phyloP scores from a whole-genome alignment of 2,888 invertebrate species.

The Galerucella nymphaeae region DNA sequence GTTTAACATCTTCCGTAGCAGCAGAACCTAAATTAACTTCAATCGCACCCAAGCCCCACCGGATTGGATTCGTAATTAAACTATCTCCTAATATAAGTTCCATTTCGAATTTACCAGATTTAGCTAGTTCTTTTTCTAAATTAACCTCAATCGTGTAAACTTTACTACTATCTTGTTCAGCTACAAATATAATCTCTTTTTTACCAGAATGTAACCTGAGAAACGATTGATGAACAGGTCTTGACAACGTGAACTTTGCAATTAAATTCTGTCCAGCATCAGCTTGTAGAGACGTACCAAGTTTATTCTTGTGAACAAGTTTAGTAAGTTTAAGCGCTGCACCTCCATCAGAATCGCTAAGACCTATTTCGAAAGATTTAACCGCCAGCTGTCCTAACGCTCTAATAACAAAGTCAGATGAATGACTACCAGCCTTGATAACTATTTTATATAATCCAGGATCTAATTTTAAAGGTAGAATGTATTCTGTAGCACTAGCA shows the following conservation, averaged over 20 bases:
- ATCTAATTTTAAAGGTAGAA: constrained; percentile 81
- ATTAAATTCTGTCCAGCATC: constrained; percentile 89
- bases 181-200: constrained; percentile 92
- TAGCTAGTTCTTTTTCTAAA: constrained; percentile 81
- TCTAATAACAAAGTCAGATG: constrained; percentile 68
- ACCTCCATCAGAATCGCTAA: constrained; percentile 91
- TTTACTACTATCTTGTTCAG: constrained; percentile 83
- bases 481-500: constrained; percentile 75
- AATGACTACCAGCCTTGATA: constrained; percentile 76
- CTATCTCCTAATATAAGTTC: constrained; percentile 92
- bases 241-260: constrained; percentile 81
- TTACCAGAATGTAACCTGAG: constrained; percentile 77
- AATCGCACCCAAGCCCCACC: constrained; percentile 86
- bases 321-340: constrained; percentile 82
- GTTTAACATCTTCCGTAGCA: constrained; percentile 47
- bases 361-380: constrained; percentile 84
- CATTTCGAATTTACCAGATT: constrained; percentile 83
- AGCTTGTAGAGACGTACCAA: constrained; percentile 78
- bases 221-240: constrained; percentile 84
- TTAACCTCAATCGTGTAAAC: constrained; percentile 90
- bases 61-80: constrained; percentile 87
- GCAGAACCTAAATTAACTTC: constrained; percentile 68
- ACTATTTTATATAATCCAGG: constrained; percentile 88
- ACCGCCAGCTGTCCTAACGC: constrained; percentile 83
- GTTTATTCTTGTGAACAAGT: constrained; percentile 75